Base-by-base conservation (phyloP, 1,140 invertebrate genomes). In the Bombus waltoni region DNA sequence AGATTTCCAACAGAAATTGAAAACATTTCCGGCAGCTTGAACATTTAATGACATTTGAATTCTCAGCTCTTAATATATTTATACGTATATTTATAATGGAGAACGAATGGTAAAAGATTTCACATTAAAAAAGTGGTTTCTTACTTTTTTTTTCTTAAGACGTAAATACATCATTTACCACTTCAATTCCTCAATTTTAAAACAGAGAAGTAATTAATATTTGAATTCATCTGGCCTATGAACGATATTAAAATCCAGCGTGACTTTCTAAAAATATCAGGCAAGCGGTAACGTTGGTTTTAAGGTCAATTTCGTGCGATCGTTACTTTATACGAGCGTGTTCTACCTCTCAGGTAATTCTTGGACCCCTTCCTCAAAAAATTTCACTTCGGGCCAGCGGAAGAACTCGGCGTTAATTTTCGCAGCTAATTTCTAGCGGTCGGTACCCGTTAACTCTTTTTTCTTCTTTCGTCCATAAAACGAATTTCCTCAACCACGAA, bases 361-460 rank as follows among this genome's bases (percentile, higher is more conserved):
- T 77, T 42, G 57, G 57, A n/a, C 22, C 15, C 13, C 8, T 62
- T 77, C 57, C 35, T 42, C 57, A 77, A 77, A 62, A 77, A 42
- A 77, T 65, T 65, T 40, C 75, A 35, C 28, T 53, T 11, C 74
- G 13, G 59, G 3, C 15, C 8, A 42, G 2, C 75, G 18, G 9
- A 32, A n/a, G 28, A 65, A 42, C 57, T 42, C 75, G 35, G 35
- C 35, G 35, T 40, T 76, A 38, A 59, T 76, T 76, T 35, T 76
- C 53, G 53, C 53, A 53, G 53, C 35, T 76, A 76, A 76, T 76
- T 76, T 76, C 42, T 47, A 74, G 42, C 72, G 72, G n/a, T 47
- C n/a, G 72, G 72, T 32, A 10, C n/a, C 28, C 72, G 42, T 74
- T 73, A 32, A 44, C 18, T n/a, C 28, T 47, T 18, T 32, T 74